These are phyloP conservation scores for Leiothrix lutea DNA, from an alignment of 2,113 vertebrate species.

Conservation along the genomic window DNA sequence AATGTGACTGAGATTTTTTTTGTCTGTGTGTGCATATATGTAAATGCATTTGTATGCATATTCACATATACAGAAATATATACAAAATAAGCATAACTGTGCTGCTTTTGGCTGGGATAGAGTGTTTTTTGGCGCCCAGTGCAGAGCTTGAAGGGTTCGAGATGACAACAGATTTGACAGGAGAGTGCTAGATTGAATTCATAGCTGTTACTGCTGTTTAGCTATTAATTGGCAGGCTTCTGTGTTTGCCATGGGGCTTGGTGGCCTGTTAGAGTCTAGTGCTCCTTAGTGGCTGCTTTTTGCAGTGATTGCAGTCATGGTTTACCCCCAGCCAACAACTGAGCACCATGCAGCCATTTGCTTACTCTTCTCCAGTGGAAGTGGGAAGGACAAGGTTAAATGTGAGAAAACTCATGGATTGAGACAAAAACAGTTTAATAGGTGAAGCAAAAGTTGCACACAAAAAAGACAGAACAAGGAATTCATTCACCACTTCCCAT, in stretches of 20 bases:
- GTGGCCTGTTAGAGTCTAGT: not conserved
- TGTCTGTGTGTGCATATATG: not conserved
- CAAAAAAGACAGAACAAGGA: not conserved
- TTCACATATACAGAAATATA: not conserved
- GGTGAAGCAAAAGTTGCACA: not conserved
- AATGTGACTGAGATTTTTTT: not conserved
- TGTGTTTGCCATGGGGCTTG: not conserved
- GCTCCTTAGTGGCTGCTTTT: not conserved
- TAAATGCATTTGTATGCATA: not conserved
- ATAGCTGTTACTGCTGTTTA: not conserved
- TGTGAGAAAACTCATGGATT: not conserved
- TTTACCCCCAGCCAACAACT: not conserved
- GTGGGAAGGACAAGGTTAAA: not conserved
- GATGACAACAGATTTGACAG: not conserved
- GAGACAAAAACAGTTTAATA: not conserved
- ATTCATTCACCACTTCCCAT: not conserved
- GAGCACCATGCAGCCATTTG: accelerated
- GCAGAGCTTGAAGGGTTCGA: not conserved
- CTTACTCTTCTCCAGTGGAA: not conserved
- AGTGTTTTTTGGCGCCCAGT: not conserved
- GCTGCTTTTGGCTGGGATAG: not conserved
- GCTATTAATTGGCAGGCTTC: not conserved
- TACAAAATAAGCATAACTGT: not conserved
- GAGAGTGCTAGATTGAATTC: not conserved
- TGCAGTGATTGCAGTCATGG: not conserved